Base-by-base conservation (phyloP, 2,797 vertebrate genomes). In the Coendou prehensilis region DNA sequence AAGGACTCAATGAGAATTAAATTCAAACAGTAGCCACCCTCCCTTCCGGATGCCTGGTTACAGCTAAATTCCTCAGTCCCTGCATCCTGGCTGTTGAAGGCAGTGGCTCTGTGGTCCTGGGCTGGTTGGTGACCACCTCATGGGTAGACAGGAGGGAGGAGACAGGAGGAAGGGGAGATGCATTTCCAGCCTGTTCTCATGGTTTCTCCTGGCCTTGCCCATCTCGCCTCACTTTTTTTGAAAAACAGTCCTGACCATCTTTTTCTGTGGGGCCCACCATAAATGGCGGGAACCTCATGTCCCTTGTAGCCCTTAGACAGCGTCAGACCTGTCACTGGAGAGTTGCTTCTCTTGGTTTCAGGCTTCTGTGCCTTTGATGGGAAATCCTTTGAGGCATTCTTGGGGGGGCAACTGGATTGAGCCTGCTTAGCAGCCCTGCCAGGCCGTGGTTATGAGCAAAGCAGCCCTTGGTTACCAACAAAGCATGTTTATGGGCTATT, bases 341-440 rank as follows among this genome's bases (percentile, higher is more conserved):
- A 67, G 17, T 14, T 45, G n/a, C 22, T 61, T 64, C 52, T 50
- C 78, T 94, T 45, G 41, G 54, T 78, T 73, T 83, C 87, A 76
- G 79, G 37, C 14, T 45, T 92, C 30, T 71, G 91, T 47, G 90
- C 22, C 90, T 95, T 93, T 47, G 64, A n/a, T 11, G 50, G 73
- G 47, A 41, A 91, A 87, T 94, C 52, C 69, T 96, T 94, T 91
- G 86, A 79, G 87, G 52, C 50, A 61, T 64, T 89, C 67, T 93
- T 5, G 6, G 87, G 78, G 76, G 63, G 18, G 9, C 47, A 41
- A 23, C 11, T 52, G 91, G 33, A 30, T 47, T 41, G n/a, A 90
- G 57, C 56, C 61, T 10, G 78, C 23, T 41, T 7, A 57, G 57
- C 37, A 69, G 47, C 41, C 37, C 33, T 17, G 47, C 50, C 37